Conservation (phyloP, 2,888 invertebrate genomes). For the Drosophila subsilvestris region DNA sequence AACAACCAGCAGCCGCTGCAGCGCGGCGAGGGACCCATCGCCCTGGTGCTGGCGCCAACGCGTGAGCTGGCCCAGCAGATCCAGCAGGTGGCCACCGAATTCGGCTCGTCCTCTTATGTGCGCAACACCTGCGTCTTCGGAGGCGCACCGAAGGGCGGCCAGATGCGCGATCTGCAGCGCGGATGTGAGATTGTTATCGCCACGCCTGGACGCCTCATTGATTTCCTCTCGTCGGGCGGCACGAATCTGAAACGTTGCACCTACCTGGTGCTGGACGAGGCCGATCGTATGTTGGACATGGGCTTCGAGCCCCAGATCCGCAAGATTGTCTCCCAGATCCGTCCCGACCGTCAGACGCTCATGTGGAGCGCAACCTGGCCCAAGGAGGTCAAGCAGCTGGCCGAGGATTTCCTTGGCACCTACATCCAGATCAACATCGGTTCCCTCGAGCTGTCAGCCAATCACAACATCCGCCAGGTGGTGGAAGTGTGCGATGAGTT, state of each 20-base stretch:
- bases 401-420: slow-evolving; percentile 95
- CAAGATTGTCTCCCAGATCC: slow-evolving; percentile 96
- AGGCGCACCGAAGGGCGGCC: slow-evolving; percentile 93
- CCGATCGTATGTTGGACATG: slow-evolving; percentile 99
- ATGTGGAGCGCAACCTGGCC: slow-evolving; percentile 99
- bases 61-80: slow-evolving; percentile 93
- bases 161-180: slow-evolving; percentile 90
- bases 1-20: slow-evolving; percentile 90
- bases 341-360: slow-evolving; percentile 97
- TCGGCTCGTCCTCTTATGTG: slow-evolving; percentile 91
- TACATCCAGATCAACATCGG: slow-evolving; percentile 97
- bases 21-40: slow-evolving; percentile 94
- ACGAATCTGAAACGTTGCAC: slow-evolving; percentile 92
- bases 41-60: slow-evolving; percentile 91
- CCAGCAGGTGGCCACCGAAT: slow-evolving; percentile 92
- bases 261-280: slow-evolving; percentile 96
- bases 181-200: slow-evolving; percentile 96
- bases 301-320: slow-evolving; percentile 98
- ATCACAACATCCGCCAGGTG: slow-evolving; percentile 95
- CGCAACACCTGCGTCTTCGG: slow-evolving; percentile 95
- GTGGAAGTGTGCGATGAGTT: slow-evolving; percentile 92
- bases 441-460: slow-evolving; percentile 92
- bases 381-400: slow-evolving; percentile 96
- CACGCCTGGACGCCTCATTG: slow-evolving; percentile 95
- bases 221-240: slow-evolving; percentile 92